Percentiles rank a stretch among this genome's conserved stretches.
Conservation (phyloP, 2,797 vertebrate genomes). For the Ctenochaetus hawaiiensis region DNA sequence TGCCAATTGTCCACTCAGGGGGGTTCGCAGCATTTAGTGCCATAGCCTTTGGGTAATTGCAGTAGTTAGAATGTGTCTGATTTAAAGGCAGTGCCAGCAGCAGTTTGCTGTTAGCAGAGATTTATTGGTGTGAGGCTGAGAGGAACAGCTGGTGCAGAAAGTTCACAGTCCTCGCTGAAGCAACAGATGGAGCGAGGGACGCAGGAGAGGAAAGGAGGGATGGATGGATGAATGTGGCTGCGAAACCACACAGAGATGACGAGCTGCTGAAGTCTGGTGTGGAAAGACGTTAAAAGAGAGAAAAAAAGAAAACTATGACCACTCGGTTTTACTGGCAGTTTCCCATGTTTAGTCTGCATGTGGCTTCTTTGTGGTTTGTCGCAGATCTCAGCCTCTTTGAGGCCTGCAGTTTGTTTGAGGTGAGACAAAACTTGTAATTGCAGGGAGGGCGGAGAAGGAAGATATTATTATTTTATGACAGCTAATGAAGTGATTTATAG, state of each 20-base stretch:
- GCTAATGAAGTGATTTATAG: constrained; percentile 4
- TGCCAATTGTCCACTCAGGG: constrained; percentile 62
- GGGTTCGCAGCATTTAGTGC: constrained; percentile 21
- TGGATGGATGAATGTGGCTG: constrained; percentile 1
- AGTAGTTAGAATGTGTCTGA: constrained; percentile 57
- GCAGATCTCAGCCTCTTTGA: constrained; percentile 4
- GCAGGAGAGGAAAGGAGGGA: constrained; percentile 19
- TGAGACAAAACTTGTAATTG: constrained; percentile 15
- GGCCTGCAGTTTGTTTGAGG: constrained; percentile 13
- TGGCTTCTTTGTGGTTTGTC: constrained; percentile 34
- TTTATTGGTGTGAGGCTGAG: constrained; percentile 63
- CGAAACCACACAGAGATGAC: constrained; percentile 30
- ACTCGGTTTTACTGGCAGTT: constrained; percentile 52
- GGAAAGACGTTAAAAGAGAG: neutral
- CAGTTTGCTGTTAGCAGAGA: constrained; percentile 51
- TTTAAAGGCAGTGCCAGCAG: constrained; percentile 54
- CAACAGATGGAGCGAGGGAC: constrained; percentile 60
- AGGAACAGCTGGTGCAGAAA: constrained; percentile 74
- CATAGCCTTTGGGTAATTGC: constrained; percentile 50
- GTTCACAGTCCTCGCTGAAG: constrained; percentile 50
- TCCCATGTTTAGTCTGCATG: constrained; percentile 45
- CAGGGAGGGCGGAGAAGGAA: neutral
- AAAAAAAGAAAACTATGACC: constrained; percentile 17
- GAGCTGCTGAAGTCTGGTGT: constrained; percentile 22
- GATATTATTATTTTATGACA: neutral